Percentiles rank a stretch among this genome's conserved stretches.
These are phyloP conservation scores for Campylomormyrus numenius DNA, from an alignment of 2,113 vertebrate species.

Conservation along the genomic window DNA sequence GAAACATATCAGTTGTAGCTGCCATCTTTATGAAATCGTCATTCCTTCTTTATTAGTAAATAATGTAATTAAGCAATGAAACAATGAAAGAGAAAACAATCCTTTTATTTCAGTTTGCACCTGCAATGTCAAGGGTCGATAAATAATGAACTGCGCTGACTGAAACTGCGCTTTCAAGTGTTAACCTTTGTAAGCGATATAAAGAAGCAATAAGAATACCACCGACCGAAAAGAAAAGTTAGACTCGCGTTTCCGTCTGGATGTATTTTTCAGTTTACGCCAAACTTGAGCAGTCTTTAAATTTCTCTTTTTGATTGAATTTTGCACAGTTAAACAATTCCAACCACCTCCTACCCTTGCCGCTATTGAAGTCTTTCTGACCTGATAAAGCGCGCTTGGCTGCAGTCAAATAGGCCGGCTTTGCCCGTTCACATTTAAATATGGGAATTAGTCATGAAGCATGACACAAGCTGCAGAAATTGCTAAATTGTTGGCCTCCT, in stretches of 20 bases:
- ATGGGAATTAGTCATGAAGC: constrained; percentile 86
- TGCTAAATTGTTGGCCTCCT: constrained; percentile 69
- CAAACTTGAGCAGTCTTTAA: constrained; percentile 29
- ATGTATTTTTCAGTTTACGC: constrained; percentile 22
- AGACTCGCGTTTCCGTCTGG: constrained; percentile 29
- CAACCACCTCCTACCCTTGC: constrained; percentile 56
- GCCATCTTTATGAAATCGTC: constrained; percentile 49
- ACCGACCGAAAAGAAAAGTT: constrained; percentile 23
- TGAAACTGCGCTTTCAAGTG: constrained; percentile 80
- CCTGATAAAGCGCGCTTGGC: constrained; percentile 80
- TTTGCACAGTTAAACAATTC: constrained; percentile 53
- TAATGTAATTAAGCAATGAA: constrained; percentile 30
- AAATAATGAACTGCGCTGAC: constrained; percentile 91
- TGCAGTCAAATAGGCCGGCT: constrained; percentile 77
- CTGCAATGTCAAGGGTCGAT: constrained; percentile 83
- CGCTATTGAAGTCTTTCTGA: constrained; percentile 76
- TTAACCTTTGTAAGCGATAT: constrained; percentile 71
- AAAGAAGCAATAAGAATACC: constrained; percentile 34
- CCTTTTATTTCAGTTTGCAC: constrained; percentile 68
- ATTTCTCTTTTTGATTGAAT: constrained; percentile 38
- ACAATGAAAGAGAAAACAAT: constrained; percentile 36
- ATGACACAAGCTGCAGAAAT: constrained; percentile 75
- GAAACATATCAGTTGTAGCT: not conserved
- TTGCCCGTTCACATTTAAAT: constrained; percentile 78
- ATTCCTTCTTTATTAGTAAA: constrained; percentile 51